Conservation (phyloP, 1,140 invertebrate genomes). For the Ceratina japonica region DNA sequence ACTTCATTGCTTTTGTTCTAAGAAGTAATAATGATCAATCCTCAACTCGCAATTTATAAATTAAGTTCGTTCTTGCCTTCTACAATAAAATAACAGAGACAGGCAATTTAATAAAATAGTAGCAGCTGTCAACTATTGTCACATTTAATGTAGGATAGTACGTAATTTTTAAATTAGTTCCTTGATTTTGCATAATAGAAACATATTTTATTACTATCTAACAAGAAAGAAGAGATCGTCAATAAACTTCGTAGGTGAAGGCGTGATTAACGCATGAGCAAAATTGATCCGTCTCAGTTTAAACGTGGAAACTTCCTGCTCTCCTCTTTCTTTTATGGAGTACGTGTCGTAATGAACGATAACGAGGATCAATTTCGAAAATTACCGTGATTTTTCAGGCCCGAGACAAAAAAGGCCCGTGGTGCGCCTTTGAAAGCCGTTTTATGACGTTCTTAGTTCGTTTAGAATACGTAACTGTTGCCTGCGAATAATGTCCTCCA, state of each 20-base stretch:
- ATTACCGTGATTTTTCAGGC: conserved; percentile 35
- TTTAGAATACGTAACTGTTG: conserved; percentile 18
- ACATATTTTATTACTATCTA: background rate
- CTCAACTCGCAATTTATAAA: too few species aligned
- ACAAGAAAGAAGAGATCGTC: too few species aligned
- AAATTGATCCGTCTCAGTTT: background rate
- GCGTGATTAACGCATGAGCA: background rate
- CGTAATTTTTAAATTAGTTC: too few species aligned
- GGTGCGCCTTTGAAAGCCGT: background rate
- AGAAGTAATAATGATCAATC: too few species aligned
- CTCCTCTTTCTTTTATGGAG: background rate
- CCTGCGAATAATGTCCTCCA: background rate
- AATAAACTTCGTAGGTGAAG: conserved; percentile 2
- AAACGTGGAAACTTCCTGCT: conserved; percentile 14
- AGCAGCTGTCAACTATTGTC: too few species aligned
- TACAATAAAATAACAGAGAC: too few species aligned
- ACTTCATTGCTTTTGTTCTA: too few species aligned
- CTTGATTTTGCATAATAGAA: too few species aligned
- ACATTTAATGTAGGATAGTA: too few species aligned
- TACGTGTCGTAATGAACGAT: conserved; percentile 33
- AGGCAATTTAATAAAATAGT: too few species aligned
- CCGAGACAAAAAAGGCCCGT: background rate
- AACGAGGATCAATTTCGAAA: conserved; percentile 46
- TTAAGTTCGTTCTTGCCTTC: too few species aligned
- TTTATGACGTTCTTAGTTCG: conserved; percentile 48